Base-by-base conservation (phyloP, 2,888 invertebrate species). In the Doris montereyensis region DNA sequence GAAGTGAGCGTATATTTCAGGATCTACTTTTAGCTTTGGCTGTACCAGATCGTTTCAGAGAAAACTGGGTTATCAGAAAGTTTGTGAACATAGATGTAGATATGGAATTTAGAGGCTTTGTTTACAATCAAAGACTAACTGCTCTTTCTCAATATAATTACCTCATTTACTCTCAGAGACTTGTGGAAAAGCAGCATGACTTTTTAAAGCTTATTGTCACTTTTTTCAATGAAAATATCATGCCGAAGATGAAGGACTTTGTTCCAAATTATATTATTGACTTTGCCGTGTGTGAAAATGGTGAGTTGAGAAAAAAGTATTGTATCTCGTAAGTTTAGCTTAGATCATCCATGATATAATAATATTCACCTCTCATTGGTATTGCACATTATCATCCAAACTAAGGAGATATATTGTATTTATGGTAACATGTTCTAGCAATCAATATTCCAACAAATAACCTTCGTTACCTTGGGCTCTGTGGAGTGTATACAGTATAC, bases 61-160 rank as follows among this genome's bases (percentile, higher is more conserved):
- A 88, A 83, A 84, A 88, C 81, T 88, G 87, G 79, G 86, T 88
- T 3, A 82, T 88, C 1, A 78, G 88, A 58, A 78, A 86, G 76
- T 88, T 88, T 81, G 83, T 86, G 8, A 81, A 85, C 62, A 87
- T 88, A 30, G 86, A 87, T 80, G 85, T 88, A 2, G 88, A 88
- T 73, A 87, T 88, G 87, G 88, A 88, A 75, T 88, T 87, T 76
- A 83, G 88, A 58, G 87, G 87, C 10, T 88, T 88, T 85, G 88
- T 87, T 21, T 85, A 72, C 62, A 78, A 84, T 30, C 77, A 83
- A 28, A 76, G 82, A 8, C 80, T 88, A 10, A 83, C 81, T 30
- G 87, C 87, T 1, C 41, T 88, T 10, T 87, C 87, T 5, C 88
- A 88, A 77, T 88, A 88, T 76, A 88, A 88, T 76, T 88, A 88